Percentiles rank a stretch among this genome's conserved stretches.
These are phyloP conservation scores for Gallinago nigripennis DNA, from an alignment of 2,797 vertebrate genomes.

Conservation along the genomic window DNA sequence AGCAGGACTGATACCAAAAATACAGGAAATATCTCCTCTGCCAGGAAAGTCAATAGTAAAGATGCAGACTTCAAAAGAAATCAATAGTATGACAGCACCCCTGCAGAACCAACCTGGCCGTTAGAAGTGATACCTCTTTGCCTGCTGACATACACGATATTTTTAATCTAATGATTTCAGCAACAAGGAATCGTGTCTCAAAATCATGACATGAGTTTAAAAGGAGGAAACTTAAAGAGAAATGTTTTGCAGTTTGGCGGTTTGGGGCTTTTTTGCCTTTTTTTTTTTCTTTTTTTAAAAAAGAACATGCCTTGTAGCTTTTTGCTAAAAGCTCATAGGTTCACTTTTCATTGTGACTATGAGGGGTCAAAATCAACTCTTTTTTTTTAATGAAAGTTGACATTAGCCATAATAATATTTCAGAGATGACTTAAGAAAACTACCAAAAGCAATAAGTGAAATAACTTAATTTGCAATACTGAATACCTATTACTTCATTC, in stretches of 20 bases:
- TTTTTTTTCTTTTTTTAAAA: background rate
- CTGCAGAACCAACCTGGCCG: background rate
- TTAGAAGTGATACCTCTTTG: slow-evolving; percentile 18
- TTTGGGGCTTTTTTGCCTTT: accelerated
- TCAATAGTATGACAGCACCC: slow-evolving; percentile 37
- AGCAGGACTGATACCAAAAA: slow-evolving; percentile 8
- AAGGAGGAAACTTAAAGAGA: background rate
- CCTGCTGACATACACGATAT: background rate
- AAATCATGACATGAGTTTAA: background rate
- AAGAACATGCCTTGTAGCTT: background rate
- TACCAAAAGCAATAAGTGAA: background rate
- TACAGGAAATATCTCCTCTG: slow-evolving; percentile 25
- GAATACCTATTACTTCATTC: background rate
- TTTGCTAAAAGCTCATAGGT: background rate
- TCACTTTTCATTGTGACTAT: background rate
- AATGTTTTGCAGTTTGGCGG: background rate
- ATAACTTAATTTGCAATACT: background rate
- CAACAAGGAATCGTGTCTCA: background rate
- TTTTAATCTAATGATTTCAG: slow-evolving; percentile 49
- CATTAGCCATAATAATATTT: background rate
- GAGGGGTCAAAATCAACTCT: background rate
- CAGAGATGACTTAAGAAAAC: background rate
- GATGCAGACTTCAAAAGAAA: slow-evolving; percentile 53
- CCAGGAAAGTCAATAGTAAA: slow-evolving; percentile 49
- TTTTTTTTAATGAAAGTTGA: background rate